A percentile compares a stretch with the other conserved stretches of the same genome.
Evolutionary conservation across 2,888 invertebrate species (phyloP).

Genomic region (Apocheima hispidaria): DNA sequence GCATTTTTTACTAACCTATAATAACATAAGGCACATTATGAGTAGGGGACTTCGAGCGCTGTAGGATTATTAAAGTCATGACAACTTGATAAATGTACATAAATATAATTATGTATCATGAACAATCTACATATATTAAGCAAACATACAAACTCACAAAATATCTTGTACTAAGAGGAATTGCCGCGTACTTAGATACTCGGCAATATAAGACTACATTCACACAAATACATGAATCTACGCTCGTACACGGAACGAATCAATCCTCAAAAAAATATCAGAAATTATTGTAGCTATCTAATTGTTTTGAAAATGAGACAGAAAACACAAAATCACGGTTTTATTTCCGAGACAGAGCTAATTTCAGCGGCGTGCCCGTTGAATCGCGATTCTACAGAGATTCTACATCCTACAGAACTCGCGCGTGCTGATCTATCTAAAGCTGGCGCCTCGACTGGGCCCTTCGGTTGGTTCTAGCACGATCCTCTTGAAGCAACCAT

Average conservation of each 20-base stretch:
- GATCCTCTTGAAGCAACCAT: slow-evolving; percentile 91
- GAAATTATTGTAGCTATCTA: too few species aligned
- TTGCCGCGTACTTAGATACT: neutral
- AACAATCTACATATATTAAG: neutral
- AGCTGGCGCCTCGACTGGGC: slow-evolving; percentile 62
- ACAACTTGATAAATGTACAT: neutral
- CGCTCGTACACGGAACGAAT: neutral
- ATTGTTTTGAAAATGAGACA: neutral
- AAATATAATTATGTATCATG: neutral
- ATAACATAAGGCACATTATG: slow-evolving; percentile 32
- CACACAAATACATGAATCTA: neutral
- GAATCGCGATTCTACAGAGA: neutral
- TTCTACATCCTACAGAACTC: slow-evolving; percentile 4
- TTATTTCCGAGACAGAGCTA: neutral
- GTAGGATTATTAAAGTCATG: slow-evolving; percentile 2
- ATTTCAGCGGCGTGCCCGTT: neutral
- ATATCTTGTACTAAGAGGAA: neutral
- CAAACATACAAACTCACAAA: neutral
- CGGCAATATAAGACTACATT: neutral
- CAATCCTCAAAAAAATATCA: neutral
- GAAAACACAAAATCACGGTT: neutral
- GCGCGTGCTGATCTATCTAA: slow-evolving; percentile 54
- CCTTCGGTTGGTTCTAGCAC: slow-evolving; percentile 89
- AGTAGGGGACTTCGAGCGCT: slow-evolving; percentile 12
- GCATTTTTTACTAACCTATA: slow-evolving; percentile 3